Evolutionary conservation across 2,113 vertebrate species (phyloP), one percentile per base, ranked within the genome.

Genomic region (Aegithalos caudatus): DNA sequence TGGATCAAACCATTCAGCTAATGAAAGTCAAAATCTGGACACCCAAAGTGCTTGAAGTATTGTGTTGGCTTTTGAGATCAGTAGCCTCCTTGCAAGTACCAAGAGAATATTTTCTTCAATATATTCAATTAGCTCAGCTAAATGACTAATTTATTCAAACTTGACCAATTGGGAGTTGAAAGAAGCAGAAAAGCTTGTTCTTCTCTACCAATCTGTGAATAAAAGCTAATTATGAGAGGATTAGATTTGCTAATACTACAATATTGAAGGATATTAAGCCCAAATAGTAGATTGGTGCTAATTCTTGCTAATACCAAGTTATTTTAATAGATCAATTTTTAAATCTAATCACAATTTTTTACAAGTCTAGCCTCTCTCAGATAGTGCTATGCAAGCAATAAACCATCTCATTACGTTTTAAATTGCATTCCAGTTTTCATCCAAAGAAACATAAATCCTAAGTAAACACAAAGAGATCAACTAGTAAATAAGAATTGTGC

Each of bases 201-300:
- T 94, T 94, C 80, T 81, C 44, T 85, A 92, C 44, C 65, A 89
- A 57, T 86, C 81, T 94, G 69, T 89, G 95, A 96, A 95, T 92
- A 95, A 96, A 92, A 89, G 73, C 65, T 91, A 96, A 95, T 97
- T 96, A 92, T 71, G 80, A 81, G 77, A 85, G 96, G 89, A 97
- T 96, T 96, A 95, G 28, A 61, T 95, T 92, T 92, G 74, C 50
- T 95, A 92, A 94, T 92, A 61, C 73, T 79, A 48, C 77, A 84
- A 66, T 92, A 67, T 87, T 89, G 91, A 77, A 78, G 61, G 69
- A 79, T 92, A 76, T 92, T 92, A 78, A 65, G 77, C 74, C 81
- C 57, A 92, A 93, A 74, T 76, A 72, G 27, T 79, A 81, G 57
- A 81, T n/a, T 64, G 72, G 65, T 89, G 48, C 45, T 95, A 96